A percentile compares a stretch with the other conserved stretches of the same genome.
phyloP scores from a whole-genome alignment of 2,113 vertebrate species.

The Eudorcas thomsonii region DNA sequence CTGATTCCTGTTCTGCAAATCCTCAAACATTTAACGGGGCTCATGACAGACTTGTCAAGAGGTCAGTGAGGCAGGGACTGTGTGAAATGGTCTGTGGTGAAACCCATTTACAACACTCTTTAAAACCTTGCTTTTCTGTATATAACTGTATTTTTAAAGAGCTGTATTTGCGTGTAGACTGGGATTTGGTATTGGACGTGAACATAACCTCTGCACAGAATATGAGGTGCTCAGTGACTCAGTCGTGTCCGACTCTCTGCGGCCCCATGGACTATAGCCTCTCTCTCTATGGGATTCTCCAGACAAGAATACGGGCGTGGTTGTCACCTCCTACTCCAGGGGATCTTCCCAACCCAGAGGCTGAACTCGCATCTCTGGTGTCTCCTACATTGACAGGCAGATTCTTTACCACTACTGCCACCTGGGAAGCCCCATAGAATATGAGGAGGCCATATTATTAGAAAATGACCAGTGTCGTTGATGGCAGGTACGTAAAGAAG shows the following conservation, averaged over 20 bases:
- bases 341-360: background rate
- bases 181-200: background rate
- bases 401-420: background rate
- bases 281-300: background rate
- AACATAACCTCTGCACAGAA: background rate
- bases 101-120: background rate
- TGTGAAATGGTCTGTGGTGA: fast-evolving
- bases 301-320: background rate
- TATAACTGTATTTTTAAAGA: background rate
- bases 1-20: background rate
- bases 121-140: background rate
- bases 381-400: background rate
- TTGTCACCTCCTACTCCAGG: background rate
- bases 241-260: fast-evolving
- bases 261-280: background rate
- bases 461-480: background rate
- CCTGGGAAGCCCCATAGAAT: background rate
- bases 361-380: background rate
- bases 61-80: background rate
- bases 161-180: background rate
- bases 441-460: background rate
- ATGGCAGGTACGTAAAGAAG: background rate
- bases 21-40: background rate
- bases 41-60: background rate
- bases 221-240: background rate